Evolutionary conservation across 2,113 vertebrate genomes (phyloP).

Genomic region (Caloenas nicobarica): DNA sequence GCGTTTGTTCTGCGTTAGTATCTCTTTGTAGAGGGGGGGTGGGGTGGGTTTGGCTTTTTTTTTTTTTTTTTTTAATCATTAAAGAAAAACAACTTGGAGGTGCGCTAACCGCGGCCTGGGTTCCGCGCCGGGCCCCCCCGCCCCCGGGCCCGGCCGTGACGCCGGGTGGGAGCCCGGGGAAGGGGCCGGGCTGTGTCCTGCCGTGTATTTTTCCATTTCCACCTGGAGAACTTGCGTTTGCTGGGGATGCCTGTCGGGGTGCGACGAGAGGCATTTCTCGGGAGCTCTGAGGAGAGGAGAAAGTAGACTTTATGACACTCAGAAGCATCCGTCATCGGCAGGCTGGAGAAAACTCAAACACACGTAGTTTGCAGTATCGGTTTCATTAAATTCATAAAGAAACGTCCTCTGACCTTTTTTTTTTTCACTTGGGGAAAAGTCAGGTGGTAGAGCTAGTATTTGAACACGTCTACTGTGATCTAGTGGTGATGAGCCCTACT

Average conservation of each 20-base stretch:
- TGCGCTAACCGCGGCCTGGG: not conserved
- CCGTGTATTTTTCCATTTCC: not conserved
- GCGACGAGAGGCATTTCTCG: not conserved
- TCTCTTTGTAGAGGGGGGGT: not conserved
- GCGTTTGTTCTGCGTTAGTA: not conserved
- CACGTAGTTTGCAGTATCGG: not conserved
- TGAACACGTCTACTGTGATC: conserved; percentile 17
- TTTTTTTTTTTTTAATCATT: not conserved
- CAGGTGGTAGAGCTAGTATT: not conserved
- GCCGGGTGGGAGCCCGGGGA: not conserved
- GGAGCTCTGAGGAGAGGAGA: not conserved
- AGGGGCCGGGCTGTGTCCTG: not conserved
- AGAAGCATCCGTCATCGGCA: not conserved
- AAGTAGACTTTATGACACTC: not conserved
- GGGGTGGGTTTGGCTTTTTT: not conserved
- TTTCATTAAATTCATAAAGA: not conserved
- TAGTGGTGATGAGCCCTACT: conserved; percentile 32
- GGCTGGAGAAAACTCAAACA: not conserved
- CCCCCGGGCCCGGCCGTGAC: not conserved
- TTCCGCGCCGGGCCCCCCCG: not conserved
- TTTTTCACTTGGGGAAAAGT: not conserved
- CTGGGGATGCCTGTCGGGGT: not conserved
- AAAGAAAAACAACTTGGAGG: not conserved
- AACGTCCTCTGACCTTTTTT: not conserved
- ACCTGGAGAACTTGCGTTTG: not conserved